These are phyloP conservation scores for Charanyca ferruginea DNA, from an alignment of 2,888 invertebrate species.

Conservation along the genomic window DNA sequence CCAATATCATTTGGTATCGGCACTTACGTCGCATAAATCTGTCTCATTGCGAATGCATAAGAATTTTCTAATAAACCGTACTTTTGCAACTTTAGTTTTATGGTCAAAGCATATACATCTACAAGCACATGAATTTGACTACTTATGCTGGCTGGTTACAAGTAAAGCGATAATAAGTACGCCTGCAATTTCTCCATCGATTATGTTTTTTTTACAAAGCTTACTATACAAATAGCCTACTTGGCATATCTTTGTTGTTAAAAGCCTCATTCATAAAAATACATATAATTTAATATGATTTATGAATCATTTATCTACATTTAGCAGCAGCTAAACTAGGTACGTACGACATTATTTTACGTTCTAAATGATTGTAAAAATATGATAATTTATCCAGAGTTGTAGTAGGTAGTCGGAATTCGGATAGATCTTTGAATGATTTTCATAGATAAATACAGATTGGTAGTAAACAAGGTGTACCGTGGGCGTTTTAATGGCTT, in stretches of 20 bases:
- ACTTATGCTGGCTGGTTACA: conserved; percentile 19
- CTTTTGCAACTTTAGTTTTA: conserved; percentile 38
- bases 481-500: conserved; percentile 63
- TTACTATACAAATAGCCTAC: conserved; percentile 11
- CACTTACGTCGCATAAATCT: conserved; percentile 59
- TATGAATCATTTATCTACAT: conserved; percentile 37
- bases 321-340: conserved; percentile 41
- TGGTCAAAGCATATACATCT: conserved; percentile 21
- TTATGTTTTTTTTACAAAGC: conserved; percentile 24
- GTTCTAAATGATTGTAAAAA: conserved; percentile 45
- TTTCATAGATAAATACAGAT: conserved; percentile 61
- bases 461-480: conserved; percentile 64
- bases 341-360: conserved; percentile 32
- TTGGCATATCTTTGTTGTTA: conserved; percentile 1
- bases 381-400: conserved; percentile 56
- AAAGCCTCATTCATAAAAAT: conserved; percentile 23
- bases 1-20: conserved; percentile 68
- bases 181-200: conserved; percentile 16
- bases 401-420: conserved; percentile 32
- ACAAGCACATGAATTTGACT: conserved; percentile 30
- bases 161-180: conserved; percentile 22
- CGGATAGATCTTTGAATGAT: conserved; percentile 44
- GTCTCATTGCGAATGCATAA: conserved; percentile 50
- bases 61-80: conserved; percentile 46
- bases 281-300: conserved; percentile 22